These are phyloP conservation scores for Drosophila serrata DNA, from an alignment of 1,140 invertebrate genomes.

Conservation along the genomic window DNA sequence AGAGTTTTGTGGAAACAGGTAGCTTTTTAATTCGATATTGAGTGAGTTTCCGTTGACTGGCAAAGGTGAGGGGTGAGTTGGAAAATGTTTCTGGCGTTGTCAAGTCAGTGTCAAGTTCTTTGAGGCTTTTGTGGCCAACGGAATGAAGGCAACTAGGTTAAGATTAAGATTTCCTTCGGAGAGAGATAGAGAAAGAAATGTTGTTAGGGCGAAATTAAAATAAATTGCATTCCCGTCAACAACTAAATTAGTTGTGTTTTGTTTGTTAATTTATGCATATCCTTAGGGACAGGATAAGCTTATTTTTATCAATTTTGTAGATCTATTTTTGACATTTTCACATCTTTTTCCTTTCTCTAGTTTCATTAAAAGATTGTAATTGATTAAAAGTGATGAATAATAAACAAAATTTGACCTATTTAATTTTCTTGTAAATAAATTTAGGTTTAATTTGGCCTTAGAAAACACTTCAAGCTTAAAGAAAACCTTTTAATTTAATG, in stretches of 20 bases:
- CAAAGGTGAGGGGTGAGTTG: not conserved
- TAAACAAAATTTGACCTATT: not conserved
- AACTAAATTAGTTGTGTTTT: not conserved
- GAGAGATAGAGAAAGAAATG: not conserved
- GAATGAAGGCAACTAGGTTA: constrained; percentile 15
- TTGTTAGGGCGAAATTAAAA: not conserved
- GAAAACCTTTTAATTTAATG: not conserved
- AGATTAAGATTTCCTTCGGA: constrained; percentile 19
- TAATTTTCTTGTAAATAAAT: not conserved
- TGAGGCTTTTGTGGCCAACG: constrained; percentile 39
- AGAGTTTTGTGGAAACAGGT: constrained; percentile 43
- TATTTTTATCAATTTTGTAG: not conserved
- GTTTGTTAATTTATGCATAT: not conserved
- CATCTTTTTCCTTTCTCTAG: not conserved
- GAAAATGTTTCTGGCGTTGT: constrained; percentile 34
- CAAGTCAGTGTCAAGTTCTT: constrained; percentile 20
- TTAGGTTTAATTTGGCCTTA: no score
- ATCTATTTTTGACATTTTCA: not conserved
- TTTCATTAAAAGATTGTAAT: not conserved
- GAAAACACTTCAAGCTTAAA: not conserved
- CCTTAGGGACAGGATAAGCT: not conserved
- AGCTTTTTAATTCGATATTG: constrained; percentile 67
- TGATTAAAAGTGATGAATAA: not conserved
- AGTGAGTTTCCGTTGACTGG: constrained; percentile 17
- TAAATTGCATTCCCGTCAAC: not conserved